Conservation (phyloP, 2,113 vertebrate genomes). For the Tetrax tetrax region DNA sequence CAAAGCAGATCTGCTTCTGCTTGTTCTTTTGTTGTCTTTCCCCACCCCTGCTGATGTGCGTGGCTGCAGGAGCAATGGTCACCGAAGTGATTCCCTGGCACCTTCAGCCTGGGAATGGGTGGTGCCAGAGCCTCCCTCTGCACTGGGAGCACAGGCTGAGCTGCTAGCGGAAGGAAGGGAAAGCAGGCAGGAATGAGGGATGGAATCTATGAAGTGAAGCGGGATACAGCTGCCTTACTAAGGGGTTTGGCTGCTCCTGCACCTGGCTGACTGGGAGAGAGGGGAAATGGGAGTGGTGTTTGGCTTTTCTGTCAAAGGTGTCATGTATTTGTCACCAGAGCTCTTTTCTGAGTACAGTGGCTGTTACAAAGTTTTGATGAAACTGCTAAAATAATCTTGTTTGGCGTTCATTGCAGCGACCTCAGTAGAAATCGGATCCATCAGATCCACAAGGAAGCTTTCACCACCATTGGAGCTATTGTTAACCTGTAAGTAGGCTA, state of each 20-base stretch:
- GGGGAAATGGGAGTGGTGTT: not conserved
- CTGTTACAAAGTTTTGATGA: not conserved
- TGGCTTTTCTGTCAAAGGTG: not conserved
- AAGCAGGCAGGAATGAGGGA: not conserved
- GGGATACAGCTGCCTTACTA: not conserved
- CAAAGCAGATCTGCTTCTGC: not conserved
- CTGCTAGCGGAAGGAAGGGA: not conserved
- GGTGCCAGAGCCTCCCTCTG: not conserved
- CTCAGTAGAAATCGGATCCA: slow-evolving; percentile 91
- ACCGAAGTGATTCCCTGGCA: not conserved
- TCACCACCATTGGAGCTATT: slow-evolving; percentile 82
- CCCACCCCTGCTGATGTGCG: not conserved
- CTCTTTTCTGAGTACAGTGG: not conserved
- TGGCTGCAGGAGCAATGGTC: not conserved
- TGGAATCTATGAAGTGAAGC: not conserved
- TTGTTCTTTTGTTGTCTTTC: not conserved
- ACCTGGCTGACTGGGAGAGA: not conserved
- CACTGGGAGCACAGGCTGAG: not conserved
- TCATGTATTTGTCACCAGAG: not conserved
- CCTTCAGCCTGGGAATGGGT: not conserved
- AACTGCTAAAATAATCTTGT: not conserved
- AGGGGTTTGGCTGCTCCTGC: not conserved
- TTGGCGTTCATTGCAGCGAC: slow-evolving; percentile 81
- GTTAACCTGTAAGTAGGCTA: slow-evolving; percentile 90
- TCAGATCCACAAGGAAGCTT: slow-evolving; percentile 87